Percentiles rank a stretch among this genome's conserved stretches.
These are phyloP conservation scores for Eulimnadia texana DNA, from an alignment of 1,140 invertebrate genomes.

Conservation along the genomic window DNA sequence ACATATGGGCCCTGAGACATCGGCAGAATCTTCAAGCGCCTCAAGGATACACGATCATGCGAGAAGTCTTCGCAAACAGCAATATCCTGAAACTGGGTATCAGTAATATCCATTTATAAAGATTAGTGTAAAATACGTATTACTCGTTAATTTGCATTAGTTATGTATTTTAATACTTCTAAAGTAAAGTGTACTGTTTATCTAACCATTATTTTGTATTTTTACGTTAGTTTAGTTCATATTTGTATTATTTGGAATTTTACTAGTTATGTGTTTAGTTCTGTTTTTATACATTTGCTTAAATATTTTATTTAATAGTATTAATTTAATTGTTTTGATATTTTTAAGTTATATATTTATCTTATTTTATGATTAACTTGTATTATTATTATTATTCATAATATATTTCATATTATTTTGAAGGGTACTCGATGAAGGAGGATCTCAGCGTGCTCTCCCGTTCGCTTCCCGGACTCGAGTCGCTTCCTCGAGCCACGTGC, in stretches of 20 bases:
- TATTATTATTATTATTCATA: conserved; percentile 11
- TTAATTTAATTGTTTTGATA: no score
- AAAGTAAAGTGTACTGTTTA: not conserved
- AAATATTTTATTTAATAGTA: no score
- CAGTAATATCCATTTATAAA: conserved; percentile 6
- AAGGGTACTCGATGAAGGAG: conserved; percentile 41
- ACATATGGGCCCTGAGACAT: conserved; percentile 41
- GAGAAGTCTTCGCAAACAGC: conserved; percentile 25
- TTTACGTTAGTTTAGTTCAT: no score
- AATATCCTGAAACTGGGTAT: conserved; percentile 29
- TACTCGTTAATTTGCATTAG: not conserved
- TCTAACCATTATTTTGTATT: no score
- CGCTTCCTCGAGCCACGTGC: conserved; percentile 28
- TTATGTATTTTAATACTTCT: not conserved
- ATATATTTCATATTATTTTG: no score
- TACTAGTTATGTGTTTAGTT: no score
- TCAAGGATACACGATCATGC: conserved; percentile 23
- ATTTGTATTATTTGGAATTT: no score
- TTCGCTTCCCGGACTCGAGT: conserved; percentile 35
- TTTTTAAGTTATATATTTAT: not conserved
- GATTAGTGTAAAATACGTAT: not conserved
- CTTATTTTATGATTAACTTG: not conserved
- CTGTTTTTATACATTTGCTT: no score
- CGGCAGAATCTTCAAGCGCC: conserved; percentile 25
- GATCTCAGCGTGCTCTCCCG: conserved; percentile 41